Base-by-base conservation (phyloP, 2,113 vertebrate species). In the Tupaia tana region DNA sequence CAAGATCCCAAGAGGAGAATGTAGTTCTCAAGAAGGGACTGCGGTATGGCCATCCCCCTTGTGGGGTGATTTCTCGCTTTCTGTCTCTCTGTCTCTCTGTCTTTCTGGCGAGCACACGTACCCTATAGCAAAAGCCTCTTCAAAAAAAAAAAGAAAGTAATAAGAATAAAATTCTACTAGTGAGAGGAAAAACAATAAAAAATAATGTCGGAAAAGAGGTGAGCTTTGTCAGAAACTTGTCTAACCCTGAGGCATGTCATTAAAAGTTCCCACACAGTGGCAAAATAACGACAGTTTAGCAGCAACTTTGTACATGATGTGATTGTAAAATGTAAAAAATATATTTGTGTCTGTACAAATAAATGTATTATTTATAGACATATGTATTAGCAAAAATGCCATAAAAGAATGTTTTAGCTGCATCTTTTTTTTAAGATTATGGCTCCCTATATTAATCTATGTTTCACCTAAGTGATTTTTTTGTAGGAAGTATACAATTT, bases 231-330 rank as follows among this genome's bases (percentile, higher is more conserved):
- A 95, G 67, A 90, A 93, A 78, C 61, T 61, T 91, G 3, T 31
- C 16, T 91, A 70, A 83, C 15, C 52, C 14, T 22, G 71, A 93
- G 29, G 13, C 18, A 31, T 74, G 54, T 86, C n/a, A 73, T 88
- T 91, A 81, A 84, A 75, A 91, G 64, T 25, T 93, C 27, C 19
- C 92, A 34, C 52, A 63, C 4, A 14, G 63, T 74, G 29, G 4
- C 82, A 86, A 94, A 89, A 75, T 79, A 90, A 31, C 86, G 56
- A 79, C 54, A 69, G 63, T 11, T 90, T 92, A 92, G 73, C 22
- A 74, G 25, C 64, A 70, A 86, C 9, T 75, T 56, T 31, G 9
- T 63, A 71, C 9, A 20, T 74, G 58, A 61, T 74, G 18, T 64
- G 20, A 88, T 54, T 8, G 1, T 24, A 70, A 95, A 15, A 73